A percentile compares a stretch with the other conserved stretches of the same genome.
Conservation (phyloP, 2,797 vertebrate genomes). For the Pipistrellus kuhlii region DNA sequence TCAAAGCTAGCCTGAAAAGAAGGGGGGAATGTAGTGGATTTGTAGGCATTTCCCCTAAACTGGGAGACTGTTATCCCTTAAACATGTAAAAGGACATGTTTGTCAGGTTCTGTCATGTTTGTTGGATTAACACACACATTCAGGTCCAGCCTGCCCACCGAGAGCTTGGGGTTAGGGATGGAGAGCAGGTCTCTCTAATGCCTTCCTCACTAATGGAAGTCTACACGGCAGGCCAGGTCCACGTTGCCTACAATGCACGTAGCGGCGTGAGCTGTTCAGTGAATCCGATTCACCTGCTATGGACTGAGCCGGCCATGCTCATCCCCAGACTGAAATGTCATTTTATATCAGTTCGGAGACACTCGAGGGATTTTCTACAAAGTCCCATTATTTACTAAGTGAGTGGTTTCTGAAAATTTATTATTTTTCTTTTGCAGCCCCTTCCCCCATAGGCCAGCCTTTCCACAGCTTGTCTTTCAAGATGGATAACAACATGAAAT, state of each 20-base stretch:
- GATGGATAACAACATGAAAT: background rate
- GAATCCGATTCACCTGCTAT: background rate
- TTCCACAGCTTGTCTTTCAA: background rate
- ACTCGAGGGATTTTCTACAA: conserved; percentile 33
- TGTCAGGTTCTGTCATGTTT: conserved; percentile 76
- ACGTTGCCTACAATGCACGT: background rate
- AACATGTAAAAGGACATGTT: background rate
- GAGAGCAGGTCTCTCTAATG: background rate
- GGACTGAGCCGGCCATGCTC: background rate
- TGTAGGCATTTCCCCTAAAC: conserved; percentile 44
- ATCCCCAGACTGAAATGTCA: conserved; percentile 27
- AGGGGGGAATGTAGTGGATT: conserved; percentile 50
- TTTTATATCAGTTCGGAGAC: conserved; percentile 40
- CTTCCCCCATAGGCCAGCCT: background rate
- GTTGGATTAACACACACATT: conserved; percentile 52
- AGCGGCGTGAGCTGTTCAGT: accelerated
- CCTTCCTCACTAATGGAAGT: background rate
- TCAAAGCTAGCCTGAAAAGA: conserved; percentile 71
- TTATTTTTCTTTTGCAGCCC: background rate
- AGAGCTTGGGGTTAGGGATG: conserved; percentile 31
- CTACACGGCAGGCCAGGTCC: accelerated
- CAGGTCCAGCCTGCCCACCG: conserved; percentile 14
- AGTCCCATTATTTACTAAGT: conserved; percentile 53
- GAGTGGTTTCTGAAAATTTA: conserved; percentile 54
- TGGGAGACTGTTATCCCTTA: conserved; percentile 57